Evolutionary conservation across 2,888 invertebrate genomes (phyloP).

Genomic region (Drosophila mulleri): DNA sequence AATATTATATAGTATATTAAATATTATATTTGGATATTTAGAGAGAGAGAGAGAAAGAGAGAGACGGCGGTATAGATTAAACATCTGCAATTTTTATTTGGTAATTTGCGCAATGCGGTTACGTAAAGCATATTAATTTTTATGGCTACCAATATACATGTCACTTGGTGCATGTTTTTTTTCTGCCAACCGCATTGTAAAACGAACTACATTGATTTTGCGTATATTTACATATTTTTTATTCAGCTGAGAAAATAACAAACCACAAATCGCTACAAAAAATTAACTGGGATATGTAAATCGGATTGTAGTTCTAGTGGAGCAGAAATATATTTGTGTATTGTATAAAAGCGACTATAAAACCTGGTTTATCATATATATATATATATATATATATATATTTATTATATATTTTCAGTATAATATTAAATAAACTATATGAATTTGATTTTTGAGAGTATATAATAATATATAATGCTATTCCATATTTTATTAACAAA

Average conservation of each 20-base stretch:
- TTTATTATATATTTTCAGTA: no score
- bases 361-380: no score
- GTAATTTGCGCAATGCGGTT: conserved; percentile 3
- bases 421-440: no score
- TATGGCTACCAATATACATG: conserved; percentile 9
- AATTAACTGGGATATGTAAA: not conserved
- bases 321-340: not conserved
- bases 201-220: conserved; percentile 61
- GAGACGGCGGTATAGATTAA: not conserved
- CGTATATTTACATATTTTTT: conserved; percentile 34
- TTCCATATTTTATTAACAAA: no score
- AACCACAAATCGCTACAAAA: conserved; percentile 38
- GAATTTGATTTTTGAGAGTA: no score
- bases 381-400: no score
- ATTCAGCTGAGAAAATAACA: conserved; percentile 20
- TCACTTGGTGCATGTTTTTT: conserved; percentile 9
- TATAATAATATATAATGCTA: no score
- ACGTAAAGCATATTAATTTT: conserved; percentile 11
- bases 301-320: not conserved
- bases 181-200: conserved; percentile 56
- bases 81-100: not conserved
- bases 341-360: no score
- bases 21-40: not conserved
- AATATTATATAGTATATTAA: not conserved
- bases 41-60: not conserved